Evolutionary conservation across 2,888 invertebrate genomes (phyloP), one percentile per base, ranked within the genome.

Genomic region (Drosophila picticornis): DNA sequence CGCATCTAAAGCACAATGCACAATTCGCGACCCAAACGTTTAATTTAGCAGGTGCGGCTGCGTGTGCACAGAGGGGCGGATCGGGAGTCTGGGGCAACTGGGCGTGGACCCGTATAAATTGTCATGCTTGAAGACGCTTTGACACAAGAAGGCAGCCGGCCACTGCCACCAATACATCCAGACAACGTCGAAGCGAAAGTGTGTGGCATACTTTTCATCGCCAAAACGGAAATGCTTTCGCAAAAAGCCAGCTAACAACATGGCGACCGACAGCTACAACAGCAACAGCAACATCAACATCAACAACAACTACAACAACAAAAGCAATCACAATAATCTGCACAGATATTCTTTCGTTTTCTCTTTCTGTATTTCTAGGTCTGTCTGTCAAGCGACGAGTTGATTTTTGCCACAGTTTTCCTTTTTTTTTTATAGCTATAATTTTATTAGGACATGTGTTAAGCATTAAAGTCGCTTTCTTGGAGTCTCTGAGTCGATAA

Each of bases 201-300:
- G 22, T 73, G 76, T 87, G 75, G 80, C 83, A 85, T 71, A 87
- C 80, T 77, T 89, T 88, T 75, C 57, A 75, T 75, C 70, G 79
- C 85, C 81, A 66, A 80, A 90, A 73, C 73, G 81, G 81, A 88
- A 90, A 79, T 73, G 81, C 85, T 80, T 74, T 70, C 68, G 76
- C 65, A 83, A 75, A 71, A 75, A 70, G 73, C 64, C 70, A 77
- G 64, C 69, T 72, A 79, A 72, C 79, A 77, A 81, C 72, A 77
- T 77, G 78, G 75, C 74, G 62, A 72, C 61, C 70, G 81, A 81
- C 81, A 77, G 69, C 69, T 55, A 62, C 68, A 75, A 63, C 67
- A 66, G 50, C 52, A 55, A 29, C 36, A 63, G 1, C 6, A 22
- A 11, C n/a, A n/a, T 0, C n/a, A 40, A n/a, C 4, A 40, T 2